Conservation (phyloP, 2,797 vertebrate species). For the Microctenopoma lineatum region DNA sequence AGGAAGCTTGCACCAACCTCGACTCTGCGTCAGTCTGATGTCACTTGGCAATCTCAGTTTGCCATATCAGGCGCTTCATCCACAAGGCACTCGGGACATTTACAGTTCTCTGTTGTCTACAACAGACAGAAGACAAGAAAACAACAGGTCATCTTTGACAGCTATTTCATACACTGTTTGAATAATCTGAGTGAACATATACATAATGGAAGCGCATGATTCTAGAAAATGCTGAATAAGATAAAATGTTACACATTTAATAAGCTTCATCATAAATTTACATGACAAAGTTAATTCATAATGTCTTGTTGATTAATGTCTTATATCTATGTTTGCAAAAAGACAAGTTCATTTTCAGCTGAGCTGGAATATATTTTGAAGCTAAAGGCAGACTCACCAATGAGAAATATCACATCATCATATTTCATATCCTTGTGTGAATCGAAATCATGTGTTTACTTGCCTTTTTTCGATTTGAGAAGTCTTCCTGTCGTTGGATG, state of each 20-base stretch:
- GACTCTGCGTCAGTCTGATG: slow-evolving; percentile 6
- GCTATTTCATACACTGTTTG: background rate
- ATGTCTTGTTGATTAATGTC: no score
- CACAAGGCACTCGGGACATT: background rate
- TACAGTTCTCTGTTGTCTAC: background rate
- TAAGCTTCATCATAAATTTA: background rate
- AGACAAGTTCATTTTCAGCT: background rate
- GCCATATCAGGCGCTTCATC: slow-evolving; percentile 31
- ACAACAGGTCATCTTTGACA: background rate
- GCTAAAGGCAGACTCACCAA: background rate
- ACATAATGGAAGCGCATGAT: background rate
- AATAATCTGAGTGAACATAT: background rate
- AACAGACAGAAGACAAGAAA: background rate
- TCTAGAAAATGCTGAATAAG: background rate
- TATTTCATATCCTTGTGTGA: background rate
- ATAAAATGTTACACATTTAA: accelerated
- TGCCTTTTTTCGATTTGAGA: slow-evolving; percentile 39
- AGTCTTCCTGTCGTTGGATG: background rate
- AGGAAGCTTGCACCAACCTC: slow-evolving; percentile 74
- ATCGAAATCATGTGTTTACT: slow-evolving; percentile 22
- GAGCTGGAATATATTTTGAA: background rate
- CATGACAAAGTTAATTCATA: no score
- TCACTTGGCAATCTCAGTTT: slow-evolving; percentile 67
- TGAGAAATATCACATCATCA: background rate
- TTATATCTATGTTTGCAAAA: no score